Conservation (phyloP, 35 echinoderm and acorn worm species). For the Patiria miniata region DNA sequence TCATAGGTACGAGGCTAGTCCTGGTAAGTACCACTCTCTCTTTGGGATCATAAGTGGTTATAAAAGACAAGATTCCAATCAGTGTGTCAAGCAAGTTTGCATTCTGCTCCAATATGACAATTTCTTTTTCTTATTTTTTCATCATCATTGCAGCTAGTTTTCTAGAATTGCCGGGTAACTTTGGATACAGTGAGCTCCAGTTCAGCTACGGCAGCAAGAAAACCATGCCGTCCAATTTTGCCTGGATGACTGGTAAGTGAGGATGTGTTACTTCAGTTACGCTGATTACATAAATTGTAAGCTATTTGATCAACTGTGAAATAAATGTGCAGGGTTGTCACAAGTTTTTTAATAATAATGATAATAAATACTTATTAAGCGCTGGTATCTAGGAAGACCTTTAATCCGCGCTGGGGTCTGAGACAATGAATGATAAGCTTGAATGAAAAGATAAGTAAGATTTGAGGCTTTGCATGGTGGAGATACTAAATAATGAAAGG, state of each 20-base stretch:
- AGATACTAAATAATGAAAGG: too few species aligned
- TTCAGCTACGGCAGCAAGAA: slow-evolving; percentile 72
- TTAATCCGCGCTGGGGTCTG: too few species aligned
- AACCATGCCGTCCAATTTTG: slow-evolving; percentile 68
- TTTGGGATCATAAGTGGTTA: neutral
- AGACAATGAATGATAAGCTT: too few species aligned
- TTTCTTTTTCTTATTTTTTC: slow-evolving; percentile 18
- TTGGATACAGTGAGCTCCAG: slow-evolving; percentile 93
- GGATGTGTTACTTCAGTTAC: too few species aligned
- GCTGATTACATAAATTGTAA: too few species aligned
- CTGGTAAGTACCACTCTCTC: slow-evolving; percentile 47
- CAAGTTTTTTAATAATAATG: too few species aligned
- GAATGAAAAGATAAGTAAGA: too few species aligned
- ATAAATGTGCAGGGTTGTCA: too few species aligned
- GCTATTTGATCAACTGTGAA: too few species aligned
- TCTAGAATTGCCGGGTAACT: slow-evolving; percentile 92
- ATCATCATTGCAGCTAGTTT: slow-evolving; percentile 74
- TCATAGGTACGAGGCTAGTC: slow-evolving; percentile 91
- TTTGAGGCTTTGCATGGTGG: too few species aligned
- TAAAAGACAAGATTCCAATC: neutral
- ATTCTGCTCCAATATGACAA: neutral
- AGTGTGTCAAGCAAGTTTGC: neutral
- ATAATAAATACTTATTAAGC: too few species aligned
- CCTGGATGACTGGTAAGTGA: slow-evolving; percentile 96
- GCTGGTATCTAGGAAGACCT: too few species aligned